These are phyloP conservation scores for Marisa cornuarietis DNA, from an alignment of 1,140 invertebrate species.

Conservation along the genomic window DNA sequence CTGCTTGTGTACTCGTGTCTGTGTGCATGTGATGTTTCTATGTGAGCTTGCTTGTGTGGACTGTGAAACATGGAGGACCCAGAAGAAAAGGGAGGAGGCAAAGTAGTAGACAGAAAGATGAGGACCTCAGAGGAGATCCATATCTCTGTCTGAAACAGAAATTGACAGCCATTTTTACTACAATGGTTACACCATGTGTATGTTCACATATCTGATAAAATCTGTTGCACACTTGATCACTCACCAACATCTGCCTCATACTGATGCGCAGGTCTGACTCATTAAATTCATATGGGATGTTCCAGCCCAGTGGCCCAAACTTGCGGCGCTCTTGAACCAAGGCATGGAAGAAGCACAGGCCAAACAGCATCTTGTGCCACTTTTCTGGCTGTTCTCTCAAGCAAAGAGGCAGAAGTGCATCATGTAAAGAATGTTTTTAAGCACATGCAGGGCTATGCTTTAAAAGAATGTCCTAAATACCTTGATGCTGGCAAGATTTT, in stretches of 20 bases:
- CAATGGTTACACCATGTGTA: too few species aligned
- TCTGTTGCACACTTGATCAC: neutral
- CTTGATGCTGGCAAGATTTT: neutral
- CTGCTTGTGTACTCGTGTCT: too few species aligned
- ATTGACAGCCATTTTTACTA: too few species aligned
- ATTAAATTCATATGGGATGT: conserved; percentile 68
- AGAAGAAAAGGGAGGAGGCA: too few species aligned
- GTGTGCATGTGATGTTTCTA: too few species aligned
- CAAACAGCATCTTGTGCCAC: conserved; percentile 65
- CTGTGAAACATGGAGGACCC: too few species aligned
- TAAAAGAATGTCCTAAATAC: neutral
- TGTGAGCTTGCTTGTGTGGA: too few species aligned
- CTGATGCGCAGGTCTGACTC: conserved; percentile 66
- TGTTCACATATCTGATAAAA: too few species aligned
- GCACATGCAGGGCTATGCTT: neutral
- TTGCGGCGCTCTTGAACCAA: conserved; percentile 66
- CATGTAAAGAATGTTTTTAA: neutral
- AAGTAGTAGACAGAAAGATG: too few species aligned
- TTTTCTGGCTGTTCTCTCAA: neutral
- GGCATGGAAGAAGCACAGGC: conserved; percentile 67
- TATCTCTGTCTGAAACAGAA: too few species aligned
- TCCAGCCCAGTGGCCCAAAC: conserved; percentile 68
- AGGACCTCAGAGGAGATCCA: too few species aligned
- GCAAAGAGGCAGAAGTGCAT: neutral
- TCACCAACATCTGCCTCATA: conserved; percentile 65